These are phyloP conservation scores for Drosophila miranda DNA, from an alignment of 1,140 invertebrate species.

Conservation along the genomic window DNA sequence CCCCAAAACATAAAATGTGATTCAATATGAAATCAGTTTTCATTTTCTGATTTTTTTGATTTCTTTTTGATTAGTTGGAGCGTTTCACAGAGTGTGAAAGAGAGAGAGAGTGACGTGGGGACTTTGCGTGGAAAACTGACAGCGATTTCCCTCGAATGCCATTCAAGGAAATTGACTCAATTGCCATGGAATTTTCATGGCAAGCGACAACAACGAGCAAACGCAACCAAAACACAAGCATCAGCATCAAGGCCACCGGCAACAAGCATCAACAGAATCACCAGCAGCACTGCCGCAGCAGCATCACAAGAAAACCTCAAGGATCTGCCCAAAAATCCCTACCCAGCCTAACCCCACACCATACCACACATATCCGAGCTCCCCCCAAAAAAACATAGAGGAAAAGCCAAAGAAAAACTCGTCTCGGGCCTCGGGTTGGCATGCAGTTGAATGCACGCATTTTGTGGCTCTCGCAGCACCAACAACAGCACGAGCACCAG, in stretches of 20 bases:
- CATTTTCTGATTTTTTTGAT: slow-evolving; percentile 19
- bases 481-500: slow-evolving; percentile 7
- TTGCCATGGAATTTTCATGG: slow-evolving; percentile 64
- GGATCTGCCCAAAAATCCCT: not conserved
- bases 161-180: slow-evolving; percentile 74
- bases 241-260: slow-evolving; percentile 41
- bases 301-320: slow-evolving; percentile 37
- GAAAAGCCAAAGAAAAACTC: slow-evolving; percentile 21
- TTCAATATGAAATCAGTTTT: slow-evolving; percentile 43
- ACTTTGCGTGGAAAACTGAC: slow-evolving; percentile 28
- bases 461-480: slow-evolving; percentile 36
- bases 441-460: slow-evolving; percentile 76
- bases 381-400: not conserved
- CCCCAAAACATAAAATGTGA: slow-evolving; percentile 17
- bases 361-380: slow-evolving; percentile 4
- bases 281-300: not conserved
- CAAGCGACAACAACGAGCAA: slow-evolving; percentile 6
- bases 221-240: slow-evolving; percentile 17
- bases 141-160: slow-evolving; percentile 47
- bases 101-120: too few species aligned
- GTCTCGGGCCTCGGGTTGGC: slow-evolving; percentile 20
- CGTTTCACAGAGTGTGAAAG: too few species aligned
- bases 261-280: slow-evolving; percentile 13
- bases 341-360: too few species aligned
- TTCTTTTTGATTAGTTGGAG: slow-evolving; percentile 47